Base-by-base conservation (phyloP, 2,888 invertebrate species). In the Hemithea aestivaria region DNA sequence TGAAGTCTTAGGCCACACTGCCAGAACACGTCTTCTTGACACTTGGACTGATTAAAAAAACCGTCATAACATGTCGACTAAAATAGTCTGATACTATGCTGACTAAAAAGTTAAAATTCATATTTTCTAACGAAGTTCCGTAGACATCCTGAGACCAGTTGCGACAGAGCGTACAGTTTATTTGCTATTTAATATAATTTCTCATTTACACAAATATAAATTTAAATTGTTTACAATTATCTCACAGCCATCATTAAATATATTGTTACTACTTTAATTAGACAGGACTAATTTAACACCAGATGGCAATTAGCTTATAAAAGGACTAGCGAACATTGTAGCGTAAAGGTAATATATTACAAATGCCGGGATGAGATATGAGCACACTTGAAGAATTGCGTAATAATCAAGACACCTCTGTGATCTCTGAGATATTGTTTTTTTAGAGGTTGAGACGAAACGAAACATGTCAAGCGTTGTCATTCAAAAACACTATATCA, bases 171-270 rank as follows among this genome's bases (percentile, higher is more conserved):
- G 62, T 69, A 68, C 58, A 48, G 47, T 58, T 56, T 53, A 43
- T 62, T 73, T 71, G 73, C 71, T 75, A 77, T 71, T 71, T 66
- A 69, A 51, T 54, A 54, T 56, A 58, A 61, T 58, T 71, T 70
- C 67, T 74, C 74, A 74, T 82, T 82, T 82, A 84, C 76, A 82
- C 66, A 80, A 53, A 80, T 85, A 85, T 82, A 80, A 82, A 80
- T 83, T 85, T 84, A 83, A 87, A 82, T 80, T 80, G 83, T 85
- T 83, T 82, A 81, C 75, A 80, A 80, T 83, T 83, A 85, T 79
- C 87, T 87, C 87, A 87, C 87, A 87, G 87, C 87, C 87, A 87
- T 87, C 87, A 84, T 85, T 87, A 85, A 79, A 84, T 84, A 84
- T 84, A 85, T 84, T 85, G 87, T 84, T 81, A 80, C 85, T 85